phyloP scores from a whole-genome alignment of 1,140 invertebrate genomes.

The Drosophila sproati region DNA sequence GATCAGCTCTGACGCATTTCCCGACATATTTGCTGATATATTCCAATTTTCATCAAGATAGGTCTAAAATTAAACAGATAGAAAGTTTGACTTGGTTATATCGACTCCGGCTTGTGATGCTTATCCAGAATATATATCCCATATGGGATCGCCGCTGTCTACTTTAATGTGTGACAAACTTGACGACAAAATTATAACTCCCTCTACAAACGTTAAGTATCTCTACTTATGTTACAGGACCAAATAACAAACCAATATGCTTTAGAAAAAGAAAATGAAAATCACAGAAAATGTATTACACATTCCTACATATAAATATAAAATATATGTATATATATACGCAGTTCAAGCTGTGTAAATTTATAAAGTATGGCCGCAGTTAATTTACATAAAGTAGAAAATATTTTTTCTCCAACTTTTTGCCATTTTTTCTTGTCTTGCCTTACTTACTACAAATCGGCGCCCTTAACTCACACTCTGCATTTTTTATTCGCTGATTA shows the following conservation, averaged over 20 bases:
- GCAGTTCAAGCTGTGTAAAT: conserved; percentile 50
- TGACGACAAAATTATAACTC: too few species aligned
- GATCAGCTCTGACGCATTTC: too few species aligned
- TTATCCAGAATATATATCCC: too few species aligned
- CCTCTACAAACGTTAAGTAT: too few species aligned
- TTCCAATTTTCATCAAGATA: too few species aligned
- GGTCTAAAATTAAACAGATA: too few species aligned
- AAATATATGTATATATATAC: neutral
- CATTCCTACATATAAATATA: too few species aligned
- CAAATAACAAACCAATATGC: neutral
- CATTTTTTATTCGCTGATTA: neutral
- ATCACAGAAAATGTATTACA: neutral
- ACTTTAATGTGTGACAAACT: too few species aligned
- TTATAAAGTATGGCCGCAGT: conserved; percentile 60
- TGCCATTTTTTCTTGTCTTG: conserved; percentile 24
- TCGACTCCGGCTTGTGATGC: too few species aligned
- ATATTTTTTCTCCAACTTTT: neutral
- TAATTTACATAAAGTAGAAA: conserved; percentile 73
- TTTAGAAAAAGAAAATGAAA: neutral
- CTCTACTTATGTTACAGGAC: neutral
- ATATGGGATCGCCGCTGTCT: too few species aligned
- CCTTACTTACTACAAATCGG: conserved; percentile 42
- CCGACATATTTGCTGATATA: too few species aligned
- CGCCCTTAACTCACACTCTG: conserved; percentile 1
- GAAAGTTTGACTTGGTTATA: too few species aligned